phyloP scores from a whole-genome alignment of 2,113 vertebrate species.

The Vombatus ursinus region DNA sequence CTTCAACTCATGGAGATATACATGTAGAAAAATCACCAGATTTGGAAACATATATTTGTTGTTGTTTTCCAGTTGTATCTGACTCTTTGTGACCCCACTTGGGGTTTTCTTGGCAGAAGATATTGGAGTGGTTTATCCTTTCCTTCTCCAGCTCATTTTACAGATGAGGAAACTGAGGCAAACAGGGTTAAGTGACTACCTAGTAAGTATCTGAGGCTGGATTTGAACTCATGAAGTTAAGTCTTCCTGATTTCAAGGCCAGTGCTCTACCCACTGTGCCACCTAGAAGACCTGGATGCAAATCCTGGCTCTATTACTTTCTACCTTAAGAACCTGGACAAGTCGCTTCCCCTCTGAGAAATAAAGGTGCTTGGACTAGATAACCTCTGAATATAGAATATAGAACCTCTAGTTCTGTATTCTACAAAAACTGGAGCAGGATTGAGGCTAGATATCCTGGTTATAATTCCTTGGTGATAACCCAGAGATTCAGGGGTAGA shows the following conservation, averaged over 20 bases:
- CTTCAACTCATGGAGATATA: background rate
- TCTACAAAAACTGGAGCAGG: background rate
- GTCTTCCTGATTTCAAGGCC: background rate
- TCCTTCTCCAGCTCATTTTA: background rate
- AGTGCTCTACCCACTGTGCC: background rate
- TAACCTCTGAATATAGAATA: too few species aligned
- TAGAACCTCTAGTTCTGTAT: background rate
- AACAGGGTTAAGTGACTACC: background rate
- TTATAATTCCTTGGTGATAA: background rate
- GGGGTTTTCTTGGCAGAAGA: background rate
- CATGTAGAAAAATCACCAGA: background rate
- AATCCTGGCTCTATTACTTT: background rate
- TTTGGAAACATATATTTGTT: background rate
- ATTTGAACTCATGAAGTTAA: background rate
- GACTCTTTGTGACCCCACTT: background rate
- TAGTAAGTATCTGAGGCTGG: background rate
- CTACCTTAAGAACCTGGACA: background rate
- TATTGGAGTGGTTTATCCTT: background rate
- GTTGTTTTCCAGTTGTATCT: background rate
- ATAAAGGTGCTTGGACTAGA: background rate
- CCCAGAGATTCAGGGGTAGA: background rate
- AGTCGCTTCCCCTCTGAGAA: background rate
- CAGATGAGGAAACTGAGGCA: background rate
- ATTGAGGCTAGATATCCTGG: background rate
- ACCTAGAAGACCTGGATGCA: background rate